A percentile compares a stretch with the other conserved stretches of the same genome.
Conservation (phyloP, 2,888 invertebrate genomes). For the Sarcophaga subvicina region DNA sequence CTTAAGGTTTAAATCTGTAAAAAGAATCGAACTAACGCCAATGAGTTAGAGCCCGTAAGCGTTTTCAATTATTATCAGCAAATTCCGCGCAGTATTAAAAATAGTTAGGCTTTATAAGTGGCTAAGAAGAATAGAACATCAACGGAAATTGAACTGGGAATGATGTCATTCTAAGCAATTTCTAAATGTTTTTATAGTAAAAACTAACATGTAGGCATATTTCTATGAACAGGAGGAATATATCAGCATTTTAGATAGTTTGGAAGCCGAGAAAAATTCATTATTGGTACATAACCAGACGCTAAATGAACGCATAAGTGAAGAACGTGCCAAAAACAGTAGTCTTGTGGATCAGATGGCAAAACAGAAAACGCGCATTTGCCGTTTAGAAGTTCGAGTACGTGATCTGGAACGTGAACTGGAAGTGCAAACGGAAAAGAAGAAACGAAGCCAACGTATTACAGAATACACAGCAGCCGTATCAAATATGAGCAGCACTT, state of each 20-base stretch:
- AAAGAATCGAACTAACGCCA: too few relatives aligned
- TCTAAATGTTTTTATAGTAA: too few relatives aligned
- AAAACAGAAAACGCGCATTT: slow-evolving; percentile 77
- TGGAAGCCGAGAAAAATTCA: slow-evolving; percentile 79
- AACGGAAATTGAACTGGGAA: too few relatives aligned
- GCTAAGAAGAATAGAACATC: too few relatives aligned
- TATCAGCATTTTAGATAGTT: slow-evolving; percentile 77
- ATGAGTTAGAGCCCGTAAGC: too few relatives aligned
- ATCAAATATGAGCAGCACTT: slow-evolving; percentile 59
- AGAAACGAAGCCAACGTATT: slow-evolving; percentile 79
- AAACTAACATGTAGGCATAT: background rate
- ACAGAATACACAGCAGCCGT: slow-evolving; percentile 77
- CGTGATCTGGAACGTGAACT: slow-evolving; percentile 79
- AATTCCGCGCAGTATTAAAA: too few relatives aligned
- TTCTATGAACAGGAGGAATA: slow-evolving; percentile 77
- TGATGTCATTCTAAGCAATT: too few relatives aligned
- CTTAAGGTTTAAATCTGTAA: too few relatives aligned
- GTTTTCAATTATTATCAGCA: too few relatives aligned
- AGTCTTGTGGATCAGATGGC: slow-evolving; percentile 73
- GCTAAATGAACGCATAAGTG: slow-evolving; percentile 74
- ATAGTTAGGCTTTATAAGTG: too few relatives aligned
- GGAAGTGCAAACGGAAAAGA: slow-evolving; percentile 76
- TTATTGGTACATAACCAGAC: slow-evolving; percentile 74
- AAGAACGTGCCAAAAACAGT: slow-evolving; percentile 75
- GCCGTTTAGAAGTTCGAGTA: slow-evolving; percentile 77